phyloP scores from a whole-genome alignment of 2,113 vertebrate genomes.

The Heliornis fulica region DNA sequence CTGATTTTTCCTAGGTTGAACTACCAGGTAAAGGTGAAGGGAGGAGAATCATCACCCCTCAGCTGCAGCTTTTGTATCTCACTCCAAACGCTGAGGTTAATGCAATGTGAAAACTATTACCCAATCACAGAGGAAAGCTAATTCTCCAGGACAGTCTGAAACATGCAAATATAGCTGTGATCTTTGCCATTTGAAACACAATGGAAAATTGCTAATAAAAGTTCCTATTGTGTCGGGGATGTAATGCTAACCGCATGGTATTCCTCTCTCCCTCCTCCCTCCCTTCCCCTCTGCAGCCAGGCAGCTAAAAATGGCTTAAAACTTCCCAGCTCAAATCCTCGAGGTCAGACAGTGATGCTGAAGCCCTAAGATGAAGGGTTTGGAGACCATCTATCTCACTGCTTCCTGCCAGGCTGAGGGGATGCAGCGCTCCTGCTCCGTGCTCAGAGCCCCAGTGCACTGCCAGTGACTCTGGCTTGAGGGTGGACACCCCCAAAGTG shows the following conservation, averaged over 20 bases:
- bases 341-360: background rate
- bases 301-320: conserved; percentile 25
- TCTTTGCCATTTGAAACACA: conserved; percentile 47
- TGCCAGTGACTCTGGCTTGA: background rate
- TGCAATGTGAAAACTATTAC: background rate
- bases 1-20: background rate
- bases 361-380: background rate
- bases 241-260: background rate
- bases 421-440: accelerated
- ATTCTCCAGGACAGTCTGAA: conserved; percentile 4
- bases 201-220: conserved; percentile 64
- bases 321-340: background rate
- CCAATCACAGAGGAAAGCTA: background rate
- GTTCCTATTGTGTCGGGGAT: conserved; percentile 37
- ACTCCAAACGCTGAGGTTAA: background rate
- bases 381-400: accelerated
- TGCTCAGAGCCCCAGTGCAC: background rate
- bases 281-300: background rate
- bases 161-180: background rate
- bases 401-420: background rate
- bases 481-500: too few relatives aligned
- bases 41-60: background rate
- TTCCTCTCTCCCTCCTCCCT: background rate
- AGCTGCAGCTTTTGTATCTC: background rate
- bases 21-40: background rate